These are phyloP conservation scores for Habroteleia sp. DNA, from an alignment of 2,888 invertebrate species.

Conservation along the genomic window DNA sequence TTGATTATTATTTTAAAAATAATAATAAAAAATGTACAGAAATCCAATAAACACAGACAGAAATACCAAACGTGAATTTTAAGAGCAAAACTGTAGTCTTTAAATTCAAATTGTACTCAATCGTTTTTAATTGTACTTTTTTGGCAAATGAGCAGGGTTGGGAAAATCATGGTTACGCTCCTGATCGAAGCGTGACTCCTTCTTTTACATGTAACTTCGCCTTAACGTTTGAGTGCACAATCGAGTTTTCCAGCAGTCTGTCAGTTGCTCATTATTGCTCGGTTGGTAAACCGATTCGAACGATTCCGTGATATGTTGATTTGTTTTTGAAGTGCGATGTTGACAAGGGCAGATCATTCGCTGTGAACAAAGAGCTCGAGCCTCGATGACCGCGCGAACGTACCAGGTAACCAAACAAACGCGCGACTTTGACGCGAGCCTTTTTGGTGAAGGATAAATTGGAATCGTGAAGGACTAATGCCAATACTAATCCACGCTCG, in stretches of 20 bases:
- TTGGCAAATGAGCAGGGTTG: too few relatives aligned
- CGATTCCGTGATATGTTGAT: conserved; percentile 39
- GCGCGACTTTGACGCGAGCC: neutral
- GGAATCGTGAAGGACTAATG: conserved; percentile 17
- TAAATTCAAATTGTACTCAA: too few relatives aligned
- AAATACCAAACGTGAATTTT: too few relatives aligned
- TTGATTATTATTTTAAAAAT: too few relatives aligned
- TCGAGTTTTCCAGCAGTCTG: conserved; percentile 16
- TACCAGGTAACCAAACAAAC: conserved; percentile 20
- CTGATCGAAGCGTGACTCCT: conserved; percentile 3
- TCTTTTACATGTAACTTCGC: conserved; percentile 11
- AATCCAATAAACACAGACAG: too few relatives aligned
- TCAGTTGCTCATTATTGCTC: conserved; percentile 51
- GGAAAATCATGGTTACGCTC: too few relatives aligned
- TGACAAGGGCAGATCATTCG: conserved; percentile 31
- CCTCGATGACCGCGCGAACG: conserved; percentile 37
- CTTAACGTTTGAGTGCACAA: conserved; percentile 12
- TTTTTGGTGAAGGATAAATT: conserved; percentile 31
- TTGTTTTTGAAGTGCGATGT: conserved; percentile 42
- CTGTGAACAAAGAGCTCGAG: conserved; percentile 47
- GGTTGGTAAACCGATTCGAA: conserved; percentile 42
- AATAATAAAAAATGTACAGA: too few relatives aligned
- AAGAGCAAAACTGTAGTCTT: too few relatives aligned
- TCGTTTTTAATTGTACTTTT: too few relatives aligned
- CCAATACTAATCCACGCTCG: conserved; percentile 1